A percentile compares a stretch with the other conserved stretches of the same genome.
Conservation (phyloP, 2,113 vertebrate genomes). For the Aix galericulata region DNA sequence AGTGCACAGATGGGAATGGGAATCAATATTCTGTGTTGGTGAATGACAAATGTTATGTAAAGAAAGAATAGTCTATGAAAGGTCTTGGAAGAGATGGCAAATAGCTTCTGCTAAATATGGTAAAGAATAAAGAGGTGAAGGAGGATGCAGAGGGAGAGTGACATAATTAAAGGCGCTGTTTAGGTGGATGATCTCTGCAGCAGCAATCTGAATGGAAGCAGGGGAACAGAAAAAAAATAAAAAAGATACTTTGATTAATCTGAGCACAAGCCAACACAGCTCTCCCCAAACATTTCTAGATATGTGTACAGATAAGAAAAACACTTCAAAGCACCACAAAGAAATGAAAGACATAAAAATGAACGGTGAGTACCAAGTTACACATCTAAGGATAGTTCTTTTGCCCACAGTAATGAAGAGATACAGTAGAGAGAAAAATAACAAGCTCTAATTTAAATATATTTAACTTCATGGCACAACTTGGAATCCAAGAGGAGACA, state of each 20-base stretch:
- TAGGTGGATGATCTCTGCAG: neutral
- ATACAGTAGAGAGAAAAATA: neutral
- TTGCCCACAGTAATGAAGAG: neutral
- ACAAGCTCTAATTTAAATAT: neutral
- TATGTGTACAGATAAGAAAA: neutral
- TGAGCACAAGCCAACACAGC: neutral
- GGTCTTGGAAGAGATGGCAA: neutral
- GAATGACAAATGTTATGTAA: slow-evolving; percentile 18
- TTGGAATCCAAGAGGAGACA: neutral
- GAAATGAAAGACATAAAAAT: neutral
- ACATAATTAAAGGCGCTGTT: neutral
- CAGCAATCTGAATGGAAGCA: neutral
- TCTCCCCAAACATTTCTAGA: neutral
- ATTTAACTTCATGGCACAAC: neutral
- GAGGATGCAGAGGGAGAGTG: neutral
- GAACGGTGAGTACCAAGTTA: neutral
- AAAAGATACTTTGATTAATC: neutral
- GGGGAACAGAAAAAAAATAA: neutral
- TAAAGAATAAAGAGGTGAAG: neutral
- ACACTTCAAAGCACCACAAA: neutral
- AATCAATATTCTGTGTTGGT: slow-evolving; percentile 1
- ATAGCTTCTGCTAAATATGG: neutral
- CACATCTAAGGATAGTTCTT: neutral
- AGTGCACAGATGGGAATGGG: neutral
- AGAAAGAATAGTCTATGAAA: neutral